These are phyloP conservation scores for Eurosta solidaginis DNA, from an alignment of 1,140 invertebrate species.

Conservation along the genomic window DNA sequence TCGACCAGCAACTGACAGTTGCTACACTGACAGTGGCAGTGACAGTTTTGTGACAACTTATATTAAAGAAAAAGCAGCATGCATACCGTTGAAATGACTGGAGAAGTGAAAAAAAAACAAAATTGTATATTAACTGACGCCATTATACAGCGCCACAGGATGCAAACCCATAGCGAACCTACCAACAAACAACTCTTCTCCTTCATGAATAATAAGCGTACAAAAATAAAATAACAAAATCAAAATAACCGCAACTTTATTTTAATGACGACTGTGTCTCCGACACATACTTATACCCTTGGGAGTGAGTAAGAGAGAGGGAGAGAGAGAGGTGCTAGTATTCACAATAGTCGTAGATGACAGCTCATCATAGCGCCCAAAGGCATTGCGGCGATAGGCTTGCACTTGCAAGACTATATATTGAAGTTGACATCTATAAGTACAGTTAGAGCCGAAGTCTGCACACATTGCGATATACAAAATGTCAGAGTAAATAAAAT, in stretches of 20 bases:
- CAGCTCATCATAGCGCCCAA: background rate
- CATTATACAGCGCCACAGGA: background rate
- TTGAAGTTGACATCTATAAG: slow-evolving; percentile 11
- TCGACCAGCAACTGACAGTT: background rate
- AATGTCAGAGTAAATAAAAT: background rate
- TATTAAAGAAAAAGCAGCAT: background rate
- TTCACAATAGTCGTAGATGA: background rate
- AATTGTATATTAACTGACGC: slow-evolving; percentile 16
- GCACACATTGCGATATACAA: background rate
- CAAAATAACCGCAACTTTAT: slow-evolving; percentile 11
- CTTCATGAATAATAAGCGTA: slow-evolving; percentile 6
- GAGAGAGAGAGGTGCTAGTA: background rate
- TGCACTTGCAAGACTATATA: background rate
- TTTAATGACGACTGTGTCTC: slow-evolving; percentile 15
- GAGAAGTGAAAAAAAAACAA: slow-evolving; percentile 14
- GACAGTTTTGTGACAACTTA: slow-evolving; percentile 27
- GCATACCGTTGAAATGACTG: background rate
- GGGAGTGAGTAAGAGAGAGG: background rate
- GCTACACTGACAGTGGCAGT: background rate
- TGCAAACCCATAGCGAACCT: background rate
- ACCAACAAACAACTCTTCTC: slow-evolving; percentile 2
- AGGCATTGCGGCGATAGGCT: background rate
- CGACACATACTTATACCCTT: background rate
- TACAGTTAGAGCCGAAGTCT: slow-evolving; percentile 12
- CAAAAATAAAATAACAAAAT: background rate